Evolutionary conservation across 2,888 invertebrate species (phyloP).

Genomic region (Phengaris arion): DNA sequence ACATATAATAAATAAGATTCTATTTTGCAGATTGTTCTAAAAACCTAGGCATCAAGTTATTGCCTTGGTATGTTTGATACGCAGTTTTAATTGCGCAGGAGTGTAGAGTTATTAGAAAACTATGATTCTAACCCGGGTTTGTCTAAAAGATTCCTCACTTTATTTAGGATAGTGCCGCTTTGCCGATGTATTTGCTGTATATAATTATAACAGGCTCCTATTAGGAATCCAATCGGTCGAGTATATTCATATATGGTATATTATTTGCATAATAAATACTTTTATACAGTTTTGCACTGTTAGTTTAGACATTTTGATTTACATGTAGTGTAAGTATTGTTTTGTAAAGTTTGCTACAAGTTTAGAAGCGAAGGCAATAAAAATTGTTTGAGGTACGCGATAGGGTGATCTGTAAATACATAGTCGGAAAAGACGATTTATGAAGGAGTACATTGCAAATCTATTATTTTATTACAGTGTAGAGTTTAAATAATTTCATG

Average conservation of each 20-base stretch:
- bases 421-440: slow-evolving; percentile 39
- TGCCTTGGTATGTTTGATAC: too few relatives aligned
- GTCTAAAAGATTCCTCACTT: background rate
- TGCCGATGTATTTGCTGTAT: slow-evolving; percentile 53
- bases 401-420: slow-evolving; percentile 44
- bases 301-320: background rate
- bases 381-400: slow-evolving; percentile 29
- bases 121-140: background rate
- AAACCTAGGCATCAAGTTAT: too few relatives aligned
- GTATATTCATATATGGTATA: slow-evolving; percentile 29
- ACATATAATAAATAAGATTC: too few relatives aligned
- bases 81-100: too few relatives aligned
- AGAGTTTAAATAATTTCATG: slow-evolving; percentile 62
- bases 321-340: slow-evolving; percentile 26
- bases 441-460: slow-evolving; percentile 44
- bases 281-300: slow-evolving; percentile 8
- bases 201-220: slow-evolving; percentile 49
- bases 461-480: slow-evolving; percentile 64
- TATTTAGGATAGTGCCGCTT: slow-evolving; percentile 47
- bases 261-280: slow-evolving; percentile 19
- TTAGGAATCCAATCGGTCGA: slow-evolving; percentile 32
- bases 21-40: too few relatives aligned
- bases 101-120: background rate
- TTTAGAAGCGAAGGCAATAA: slow-evolving; percentile 27
- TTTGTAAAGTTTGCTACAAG: slow-evolving; percentile 22